Evolutionary conservation across 2,797 vertebrate genomes (phyloP), one percentile per base, ranked within the genome.

Genomic region (Diglossa cyanea): DNA sequence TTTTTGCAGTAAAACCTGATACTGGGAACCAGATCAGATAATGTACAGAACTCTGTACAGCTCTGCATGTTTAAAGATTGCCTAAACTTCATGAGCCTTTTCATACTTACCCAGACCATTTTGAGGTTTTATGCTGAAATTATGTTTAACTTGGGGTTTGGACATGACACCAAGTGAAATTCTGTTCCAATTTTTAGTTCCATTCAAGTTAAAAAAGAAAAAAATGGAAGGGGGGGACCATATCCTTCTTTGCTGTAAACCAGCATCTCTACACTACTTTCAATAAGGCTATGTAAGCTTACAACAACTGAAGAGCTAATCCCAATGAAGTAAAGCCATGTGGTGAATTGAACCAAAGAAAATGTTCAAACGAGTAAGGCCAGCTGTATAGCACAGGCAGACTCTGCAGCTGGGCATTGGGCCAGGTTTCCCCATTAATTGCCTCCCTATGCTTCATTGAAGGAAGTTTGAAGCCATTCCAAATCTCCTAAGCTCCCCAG

Each of bases 401-500:
- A 42, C 75, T 95, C 50, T 93, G 92, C 51, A 90, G 70, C 79
- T 90, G 91, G 95, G 94, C 94, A 31, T 19, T 42, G 76, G 76
- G 89, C 94, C 94, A 96, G 39, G 44, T 70, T 92, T 94, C 72
- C 84, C 82, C 47, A 93, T 93, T 96, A 96, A 95, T 91, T 95
- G 81, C 84, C 92, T 97, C 78, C 70, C 92, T 84, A 47, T 94
- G 92, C 85, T 94, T 86, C 92, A 90, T 31, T 94, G 93, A 90
- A 92, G 73, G 73, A 94, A 96, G 89, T 78, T 90, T 94, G 95
- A 92, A 96, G 81, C 58, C 68, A 63, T 86, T 91, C 94, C 96
- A 97, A 95, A 95, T 88, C 72, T 95, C 63, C 92, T 81, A 61
- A 93, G 4, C 17, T 94, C 55, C 88, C 30, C 80, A 74, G 92